Base-by-base conservation (phyloP, 2,888 invertebrate species). In the Smittia aterrima region DNA sequence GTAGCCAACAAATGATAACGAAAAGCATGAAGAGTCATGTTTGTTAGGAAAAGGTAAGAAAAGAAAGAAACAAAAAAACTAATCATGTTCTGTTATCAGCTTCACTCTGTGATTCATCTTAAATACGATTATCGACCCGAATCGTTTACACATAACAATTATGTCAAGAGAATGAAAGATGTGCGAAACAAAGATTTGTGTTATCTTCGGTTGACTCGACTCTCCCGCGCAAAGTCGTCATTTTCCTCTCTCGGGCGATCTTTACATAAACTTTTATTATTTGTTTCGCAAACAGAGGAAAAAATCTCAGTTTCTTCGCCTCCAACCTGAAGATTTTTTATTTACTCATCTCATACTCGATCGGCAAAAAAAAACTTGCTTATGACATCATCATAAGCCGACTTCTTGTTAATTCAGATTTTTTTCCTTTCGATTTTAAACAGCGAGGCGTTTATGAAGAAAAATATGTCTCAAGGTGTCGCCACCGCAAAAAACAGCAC, bases 341-440 rank as follows among this genome's bases (percentile, higher is more conserved):
- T 47, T 11, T 47, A 32, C 47, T 47, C 47, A 47, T 47, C 47
- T n/a, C 16, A 3, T 47, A 2, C 4, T 22, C 67, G 20, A 67
- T 40, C 40, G 41, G 67, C 22, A 32, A 68, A 25, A 38, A 20
- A 22, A 58, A 22, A 18, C 32, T 16, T 53, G 11, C 18, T 27
- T 18, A 70, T 70, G 70, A 70, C 70, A 70, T 70, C 70, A 70
- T 67, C 4, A 58, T n/a, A n/a, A n/a, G n/a, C n/a, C 16, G 47
- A 18, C 58, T 58, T 22, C 58, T 18, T 58, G 20, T 18, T 58
- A n/a, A 58, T 6, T 58, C 20, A 58, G 18, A 58, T 64, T 64
- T 64, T 64, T 64, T 27, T 27, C n/a, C 11, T n/a, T 25, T 27
- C n/a, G 27, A 6, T 24, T 25, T 13, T 27, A 27, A 27, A n/a